Base-by-base conservation (phyloP, 2,888 invertebrate genomes). In the Amphipoea oculea region DNA sequence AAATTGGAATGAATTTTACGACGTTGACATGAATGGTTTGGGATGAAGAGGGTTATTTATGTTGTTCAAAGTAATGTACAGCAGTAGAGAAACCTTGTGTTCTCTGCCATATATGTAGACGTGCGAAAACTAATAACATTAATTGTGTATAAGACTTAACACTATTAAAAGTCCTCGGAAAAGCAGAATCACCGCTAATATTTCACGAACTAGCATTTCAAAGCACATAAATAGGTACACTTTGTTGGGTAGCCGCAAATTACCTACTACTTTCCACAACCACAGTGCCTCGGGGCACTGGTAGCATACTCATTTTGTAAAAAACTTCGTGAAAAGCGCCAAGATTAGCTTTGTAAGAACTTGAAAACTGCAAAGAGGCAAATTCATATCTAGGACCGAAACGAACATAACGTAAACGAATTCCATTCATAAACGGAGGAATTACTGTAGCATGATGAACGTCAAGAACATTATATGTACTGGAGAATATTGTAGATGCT, bases 381-480 rank as follows among this genome's bases (percentile, higher is more conserved):
- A 73, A 76, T 79, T 77, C 78, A 77, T 73, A 57, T 72, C 40
- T 79, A 66, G 20, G n/a, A 40, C 14, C 1, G 45, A 42, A 76
- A 79, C 51, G 74, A 29, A 29, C 29, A 1, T 29, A 29, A 29
- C 29, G 29, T 79, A 86, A 88, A 86, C 70, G 88, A 89, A 77
- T 57, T 71, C 70, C 36, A 85, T 89, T 89, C 88, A 88, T 60
- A 73, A 65, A 73, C 67, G 60, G 17, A 72, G 42, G 62, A 75
- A 62, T 78, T 42, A 48, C 60, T 40, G 66, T n/a, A 65, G 60
- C 40, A 14, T 54, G 69, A 76, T 63, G 45, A 67, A 66, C 68
- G n/a, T 69, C 29, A 36, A 70, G 72, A 75, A 77, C 57, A 71
- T 70, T 60, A 17, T 51, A 57, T 57, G 57, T 23, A 73, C 73